Evolutionary conservation across 2,797 vertebrate species (phyloP).

Genomic region (Anniella stebbinsi): DNA sequence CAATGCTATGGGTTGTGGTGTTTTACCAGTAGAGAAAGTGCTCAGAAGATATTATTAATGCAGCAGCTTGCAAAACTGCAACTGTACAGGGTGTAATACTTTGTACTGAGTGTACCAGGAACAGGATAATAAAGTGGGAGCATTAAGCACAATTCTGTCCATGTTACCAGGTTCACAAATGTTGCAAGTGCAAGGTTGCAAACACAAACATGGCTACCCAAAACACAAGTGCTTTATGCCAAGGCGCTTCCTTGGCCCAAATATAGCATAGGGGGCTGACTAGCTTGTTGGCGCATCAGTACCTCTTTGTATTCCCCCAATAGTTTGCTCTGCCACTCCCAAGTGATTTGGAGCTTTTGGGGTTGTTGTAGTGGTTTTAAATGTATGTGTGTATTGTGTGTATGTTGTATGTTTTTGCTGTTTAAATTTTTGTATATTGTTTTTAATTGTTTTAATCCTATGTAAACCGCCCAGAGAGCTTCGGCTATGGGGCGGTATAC

Average conservation of each 20-base stretch:
- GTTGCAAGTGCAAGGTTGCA: background rate
- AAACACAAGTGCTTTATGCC: background rate
- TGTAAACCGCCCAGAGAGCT: no score
- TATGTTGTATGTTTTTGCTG: no score
- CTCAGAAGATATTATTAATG: background rate
- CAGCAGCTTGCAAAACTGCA: background rate
- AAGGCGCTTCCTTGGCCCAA: background rate
- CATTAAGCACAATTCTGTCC: background rate
- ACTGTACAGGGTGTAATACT: background rate
- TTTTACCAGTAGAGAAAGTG: background rate
- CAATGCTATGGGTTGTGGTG: background rate
- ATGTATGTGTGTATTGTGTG: no score
- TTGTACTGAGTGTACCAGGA: background rate
- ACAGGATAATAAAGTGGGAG: background rate
- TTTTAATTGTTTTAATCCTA: no score
- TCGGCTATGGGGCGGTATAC: no score
- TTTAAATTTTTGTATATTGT: no score
- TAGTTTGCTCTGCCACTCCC: background rate
- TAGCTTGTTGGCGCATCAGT: background rate
- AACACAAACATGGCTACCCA: background rate
- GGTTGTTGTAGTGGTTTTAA: no score
- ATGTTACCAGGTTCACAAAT: background rate
- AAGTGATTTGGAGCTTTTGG: no score
- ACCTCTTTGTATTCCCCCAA: background rate
- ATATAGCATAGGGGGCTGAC: background rate